Evolutionary conservation across 1,140 invertebrate species (phyloP), one percentile per base, ranked within the genome.

Genomic region (Atta cephalotes): DNA sequence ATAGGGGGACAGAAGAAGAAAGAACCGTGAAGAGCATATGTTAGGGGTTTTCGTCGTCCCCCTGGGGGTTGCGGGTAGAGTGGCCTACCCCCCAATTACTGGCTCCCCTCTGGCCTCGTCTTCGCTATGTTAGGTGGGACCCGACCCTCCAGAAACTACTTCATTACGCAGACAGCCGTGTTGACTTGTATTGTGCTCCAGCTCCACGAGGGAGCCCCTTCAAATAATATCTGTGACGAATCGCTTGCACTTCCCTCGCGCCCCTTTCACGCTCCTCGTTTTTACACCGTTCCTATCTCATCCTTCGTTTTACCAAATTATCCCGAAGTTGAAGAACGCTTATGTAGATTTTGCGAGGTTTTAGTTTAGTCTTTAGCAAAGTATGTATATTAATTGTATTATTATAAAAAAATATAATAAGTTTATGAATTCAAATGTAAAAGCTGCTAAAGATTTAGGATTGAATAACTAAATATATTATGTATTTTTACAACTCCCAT

Each of bases 201-300:
- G 71, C 78, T 92, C 85, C 92, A 90, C 89, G 89, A 91, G 90
- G 91, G 91, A 91, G 87, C 90, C 93, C 92, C 93, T 93, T 91
- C 91, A 93, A 95, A 95, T 95, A 95, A 95, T 95, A 95, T 95
- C 95, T 95, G 94, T 94, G 94, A 95, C 95, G 95, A 95, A 95
- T 95, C 94, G 93, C 93, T 94, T 93, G 93, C 93, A 90, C 89
- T 90, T 91, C 62, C 88, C 66, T 62, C n/a, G 65, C 28, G 53
- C 79, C 85, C 60, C 51, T 60, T 76, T 74, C 31, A 51, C 72
- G 53, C 70, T 62, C 72, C 74, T 74, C 51, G 79, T 91, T 88
- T 91, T 88, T 78, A 68, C 77, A 56, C 86, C 49, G 85, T 56
- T 87, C 66, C 81, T 81, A 66, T 86, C 77, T 49, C 77, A 68